A percentile compares a stretch with the other conserved stretches of the same genome.
phyloP scores from a whole-genome alignment of 2,113 vertebrate species.

The Arvicanthis niloticus region DNA sequence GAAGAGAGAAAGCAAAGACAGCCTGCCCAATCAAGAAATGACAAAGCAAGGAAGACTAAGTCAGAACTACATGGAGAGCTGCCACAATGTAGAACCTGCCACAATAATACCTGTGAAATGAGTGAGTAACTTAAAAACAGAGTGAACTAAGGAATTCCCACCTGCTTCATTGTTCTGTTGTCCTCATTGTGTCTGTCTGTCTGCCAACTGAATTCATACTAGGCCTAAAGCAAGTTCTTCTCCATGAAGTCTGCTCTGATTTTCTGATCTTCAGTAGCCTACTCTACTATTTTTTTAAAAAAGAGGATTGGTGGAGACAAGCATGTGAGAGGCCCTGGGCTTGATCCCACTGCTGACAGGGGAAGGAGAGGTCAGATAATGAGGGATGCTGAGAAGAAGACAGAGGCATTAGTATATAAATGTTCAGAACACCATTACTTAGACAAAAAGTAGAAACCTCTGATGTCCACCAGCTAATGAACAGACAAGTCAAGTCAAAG shows the following conservation, averaged over 20 bases:
- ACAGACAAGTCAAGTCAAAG: neutral
- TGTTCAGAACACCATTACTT: neutral
- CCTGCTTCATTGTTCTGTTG: neutral
- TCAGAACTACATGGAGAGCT: neutral
- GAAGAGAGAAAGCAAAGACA: neutral
- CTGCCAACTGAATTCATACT: neutral
- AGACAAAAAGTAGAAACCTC: neutral
- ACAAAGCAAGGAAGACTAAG: neutral
- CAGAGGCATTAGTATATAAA: neutral
- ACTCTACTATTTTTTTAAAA: neutral
- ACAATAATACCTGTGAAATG: neutral
- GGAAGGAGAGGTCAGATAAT: neutral
- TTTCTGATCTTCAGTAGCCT: constrained; percentile 38
- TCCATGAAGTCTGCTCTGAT: neutral
- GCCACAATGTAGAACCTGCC: neutral
- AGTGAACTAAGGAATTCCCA: constrained; percentile 13
- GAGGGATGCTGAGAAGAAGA: neutral
- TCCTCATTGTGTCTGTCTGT: neutral
- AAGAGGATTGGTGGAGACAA: neutral
- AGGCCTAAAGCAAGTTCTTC: constrained; percentile 8
- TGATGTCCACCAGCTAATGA: neutral
- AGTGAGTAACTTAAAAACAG: neutral
- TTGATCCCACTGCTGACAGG: neutral
- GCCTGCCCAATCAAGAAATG: neutral
- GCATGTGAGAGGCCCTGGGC: too few species aligned